These are phyloP conservation scores for Drepana falcataria DNA, from an alignment of 2,888 invertebrate genomes.

Conservation along the genomic window DNA sequence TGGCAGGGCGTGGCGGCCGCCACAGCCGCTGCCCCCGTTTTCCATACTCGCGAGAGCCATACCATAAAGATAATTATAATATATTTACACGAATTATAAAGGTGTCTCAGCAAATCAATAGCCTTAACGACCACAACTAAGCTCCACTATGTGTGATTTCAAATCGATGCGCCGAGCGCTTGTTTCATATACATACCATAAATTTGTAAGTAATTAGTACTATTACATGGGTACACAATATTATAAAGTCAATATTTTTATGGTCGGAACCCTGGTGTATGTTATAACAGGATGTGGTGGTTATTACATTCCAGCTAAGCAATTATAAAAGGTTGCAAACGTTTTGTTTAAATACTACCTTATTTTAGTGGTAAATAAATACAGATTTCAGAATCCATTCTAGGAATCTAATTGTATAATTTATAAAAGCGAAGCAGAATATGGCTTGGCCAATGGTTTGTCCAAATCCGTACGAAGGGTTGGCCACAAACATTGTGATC, in stretches of 20 bases:
- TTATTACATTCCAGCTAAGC: conserved; percentile 2
- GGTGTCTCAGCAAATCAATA: conserved; percentile 74
- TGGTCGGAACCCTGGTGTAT: conserved; percentile 36
- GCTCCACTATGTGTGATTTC: conserved; percentile 75
- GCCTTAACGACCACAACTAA: conserved; percentile 73
- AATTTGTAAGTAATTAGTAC: conserved; percentile 65
- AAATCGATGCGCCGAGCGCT: conserved; percentile 70
- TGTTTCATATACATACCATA: conserved; percentile 61
- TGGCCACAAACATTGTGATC: neutral
- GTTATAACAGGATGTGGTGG: neutral
- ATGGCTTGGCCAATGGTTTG: neutral
- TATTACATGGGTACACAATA: conserved; percentile 39
- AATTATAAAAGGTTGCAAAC: neutral
- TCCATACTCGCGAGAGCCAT: conserved; percentile 51
- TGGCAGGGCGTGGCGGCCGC: conserved; percentile 18
- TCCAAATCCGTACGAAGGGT: neutral
- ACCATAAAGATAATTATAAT: conserved; percentile 71
- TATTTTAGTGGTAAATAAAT: conserved; percentile 5
- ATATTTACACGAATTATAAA: conserved; percentile 77
- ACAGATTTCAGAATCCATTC: neutral
- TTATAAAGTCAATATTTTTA: conserved; percentile 39
- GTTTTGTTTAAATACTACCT: conserved; percentile 5
- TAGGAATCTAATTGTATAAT: neutral
- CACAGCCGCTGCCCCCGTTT: conserved; percentile 12
- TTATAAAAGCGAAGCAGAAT: neutral